A percentile compares a stretch with the other conserved stretches of the same genome.
These are phyloP conservation scores for Lepidothrix coronata DNA, from an alignment of 2,113 vertebrate species.

Conservation along the genomic window DNA sequence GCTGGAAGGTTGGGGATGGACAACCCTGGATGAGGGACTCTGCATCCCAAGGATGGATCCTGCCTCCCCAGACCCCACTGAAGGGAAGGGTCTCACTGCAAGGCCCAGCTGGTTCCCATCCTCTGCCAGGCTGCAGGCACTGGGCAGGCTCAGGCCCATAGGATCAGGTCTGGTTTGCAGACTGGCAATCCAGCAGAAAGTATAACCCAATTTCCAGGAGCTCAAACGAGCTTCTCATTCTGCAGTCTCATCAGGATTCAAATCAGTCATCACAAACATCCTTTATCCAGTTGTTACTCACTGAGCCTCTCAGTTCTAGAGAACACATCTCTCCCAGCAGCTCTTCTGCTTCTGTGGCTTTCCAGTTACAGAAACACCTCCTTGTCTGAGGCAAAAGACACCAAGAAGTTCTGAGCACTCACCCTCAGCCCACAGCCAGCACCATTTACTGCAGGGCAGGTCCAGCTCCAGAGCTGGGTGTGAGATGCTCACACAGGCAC, in stretches of 20 bases:
- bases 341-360: neutral
- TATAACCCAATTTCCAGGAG: neutral
- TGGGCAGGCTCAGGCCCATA: fast-evolving
- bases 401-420: neutral
- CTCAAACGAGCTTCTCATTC: neutral
- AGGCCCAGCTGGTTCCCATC: neutral
- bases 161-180: neutral
- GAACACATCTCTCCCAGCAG: neutral
- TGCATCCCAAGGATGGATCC: neutral
- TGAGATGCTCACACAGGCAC: too few relatives aligned
- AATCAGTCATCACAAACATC: conserved; percentile 12
- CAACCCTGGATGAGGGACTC: neutral
- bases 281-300: neutral
- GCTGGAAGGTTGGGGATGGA: neutral
- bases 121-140: neutral
- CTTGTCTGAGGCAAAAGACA: neutral
- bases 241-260: neutral
- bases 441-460: fast-evolving
- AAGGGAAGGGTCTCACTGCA: fast-evolving
- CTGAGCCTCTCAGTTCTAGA: neutral
- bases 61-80: neutral
- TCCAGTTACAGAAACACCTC: neutral
- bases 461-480: too few relatives aligned
- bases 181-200: neutral
- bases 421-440: fast-evolving